Conservation (phyloP, 35 echinoderm and acorn worm species). For the Diadema setosum region DNA sequence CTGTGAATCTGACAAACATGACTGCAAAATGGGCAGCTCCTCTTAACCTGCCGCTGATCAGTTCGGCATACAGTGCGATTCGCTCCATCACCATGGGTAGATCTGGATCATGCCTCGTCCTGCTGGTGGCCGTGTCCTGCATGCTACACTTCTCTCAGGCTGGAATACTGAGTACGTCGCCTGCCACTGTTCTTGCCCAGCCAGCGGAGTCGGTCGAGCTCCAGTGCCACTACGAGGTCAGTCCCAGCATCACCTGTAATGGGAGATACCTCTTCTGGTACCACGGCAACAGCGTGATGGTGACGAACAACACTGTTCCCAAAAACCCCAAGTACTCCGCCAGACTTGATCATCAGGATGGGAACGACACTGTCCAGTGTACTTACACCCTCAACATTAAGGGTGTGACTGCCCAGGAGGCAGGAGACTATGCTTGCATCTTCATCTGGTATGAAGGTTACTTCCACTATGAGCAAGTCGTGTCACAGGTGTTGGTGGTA, state of each 20-base stretch:
- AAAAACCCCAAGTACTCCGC: neutral
- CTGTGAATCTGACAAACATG: too few relatives aligned
- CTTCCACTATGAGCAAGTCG: neutral
- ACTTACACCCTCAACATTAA: neutral
- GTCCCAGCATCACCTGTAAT: neutral
- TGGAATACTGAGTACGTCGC: conserved; percentile 9
- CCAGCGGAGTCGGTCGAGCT: conserved; percentile 1
- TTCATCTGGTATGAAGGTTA: conserved; percentile 16
- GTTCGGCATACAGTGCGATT: too few relatives aligned
- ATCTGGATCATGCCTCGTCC: too few relatives aligned
- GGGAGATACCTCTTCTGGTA: conserved; percentile 22
- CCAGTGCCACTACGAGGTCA: conserved; percentile 14
- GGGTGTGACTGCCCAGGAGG: neutral
- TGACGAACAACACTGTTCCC: neutral
- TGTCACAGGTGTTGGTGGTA: neutral
- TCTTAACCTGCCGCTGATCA: too few relatives aligned
- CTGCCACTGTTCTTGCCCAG: neutral
- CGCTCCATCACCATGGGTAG: too few relatives aligned
- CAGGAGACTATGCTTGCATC: neutral
- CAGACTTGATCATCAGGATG: neutral
- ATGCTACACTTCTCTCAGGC: neutral
- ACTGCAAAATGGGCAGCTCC: too few relatives aligned
- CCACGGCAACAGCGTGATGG: conserved; percentile 17
- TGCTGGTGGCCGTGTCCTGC: too few relatives aligned
- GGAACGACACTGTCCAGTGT: neutral